Evolutionary conservation across 2,888 invertebrate genomes (phyloP), one percentile per base, ranked within the genome.

Genomic region (Leptura quadrifasciata): DNA sequence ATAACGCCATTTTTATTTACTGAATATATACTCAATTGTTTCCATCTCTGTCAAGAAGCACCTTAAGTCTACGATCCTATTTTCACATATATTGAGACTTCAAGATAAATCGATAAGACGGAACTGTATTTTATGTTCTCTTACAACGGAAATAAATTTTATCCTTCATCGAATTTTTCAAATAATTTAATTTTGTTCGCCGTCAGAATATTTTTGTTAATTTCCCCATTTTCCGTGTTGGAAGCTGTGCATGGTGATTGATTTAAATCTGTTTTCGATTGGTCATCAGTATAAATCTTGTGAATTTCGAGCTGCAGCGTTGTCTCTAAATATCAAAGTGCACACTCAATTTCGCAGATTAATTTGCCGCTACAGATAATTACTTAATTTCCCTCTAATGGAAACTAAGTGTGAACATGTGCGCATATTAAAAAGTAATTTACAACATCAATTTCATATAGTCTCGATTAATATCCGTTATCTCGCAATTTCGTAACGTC

Each of bases 361-460:
- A 85, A 84, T 84, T 84, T 82, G 80, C 81, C 83, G 82, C 82
- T 82, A 79, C 76, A 83, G 82, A 81, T 85, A 84, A 86, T 86
- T 86, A 85, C 84, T 85, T 83, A 85, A 85, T 85, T 85, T 83
- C 79, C 79, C 79, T 70, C 82, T 84, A 81, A 84, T 83, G 83
- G 81, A 84, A 82, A 80, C 79, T 81, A 80, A 82, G 82, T 83
- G 81, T 80, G 82, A 82, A 84, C 85, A 84, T 84, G 84, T 82
- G 84, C 83, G 73, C 82, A 79, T 84, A 85, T 86, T 86, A 86
- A 87, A 87, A 87, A 86, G 85, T 85, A 86, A 88, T 88, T 86
- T 86, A 81, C 85, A 82, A 78, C 85, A 83, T 85, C 86, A 85
- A 85, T 86, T 85, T 85, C 82, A 82, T 79, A 81, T 84, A 82